Conservation (phyloP, 2,888 invertebrate genomes). For the Cataglyphis albicans region DNA sequence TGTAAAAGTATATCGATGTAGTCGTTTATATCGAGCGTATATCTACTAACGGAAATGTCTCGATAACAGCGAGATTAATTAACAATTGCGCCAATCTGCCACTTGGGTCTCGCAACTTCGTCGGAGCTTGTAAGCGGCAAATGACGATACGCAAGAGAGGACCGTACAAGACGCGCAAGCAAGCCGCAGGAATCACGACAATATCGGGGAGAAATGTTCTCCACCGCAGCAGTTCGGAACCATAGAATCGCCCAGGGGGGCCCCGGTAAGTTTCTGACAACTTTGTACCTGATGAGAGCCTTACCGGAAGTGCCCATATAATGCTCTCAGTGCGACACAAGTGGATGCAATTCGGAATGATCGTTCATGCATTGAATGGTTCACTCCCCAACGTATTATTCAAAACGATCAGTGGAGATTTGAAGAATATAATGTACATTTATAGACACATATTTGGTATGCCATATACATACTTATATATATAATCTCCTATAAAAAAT, state of each 20-base stretch:
- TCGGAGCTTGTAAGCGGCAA: constrained; percentile 26
- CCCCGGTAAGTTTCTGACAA: constrained; percentile 67
- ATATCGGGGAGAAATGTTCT: constrained; percentile 24
- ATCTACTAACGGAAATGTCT: not conserved
- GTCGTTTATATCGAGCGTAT: not conserved
- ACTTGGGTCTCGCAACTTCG: constrained; percentile 20
- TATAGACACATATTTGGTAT: not conserved
- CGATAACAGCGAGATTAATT: constrained; percentile 30
- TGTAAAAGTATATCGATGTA: not conserved
- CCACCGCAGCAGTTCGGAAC: constrained; percentile 67
- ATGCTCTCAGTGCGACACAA: constrained; percentile 55
- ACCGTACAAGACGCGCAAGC: constrained; percentile 6
- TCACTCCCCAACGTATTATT: not conserved
- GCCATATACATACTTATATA: not conserved
- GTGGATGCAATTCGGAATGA: constrained; percentile 58
- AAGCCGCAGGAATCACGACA: constrained; percentile 28
- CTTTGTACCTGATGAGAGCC: constrained; percentile 68
- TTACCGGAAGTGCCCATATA: constrained; percentile 65
- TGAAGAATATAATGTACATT: not conserved
- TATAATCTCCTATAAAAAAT: not conserved
- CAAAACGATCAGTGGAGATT: not conserved
- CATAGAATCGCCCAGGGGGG: constrained; percentile 70
- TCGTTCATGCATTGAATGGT: constrained; percentile 51
- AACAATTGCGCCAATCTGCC: constrained; percentile 42
- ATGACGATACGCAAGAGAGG: constrained; percentile 41